phyloP scores from a whole-genome alignment of 2,797 vertebrate genomes.

The Fistularia tabacaria region DNA sequence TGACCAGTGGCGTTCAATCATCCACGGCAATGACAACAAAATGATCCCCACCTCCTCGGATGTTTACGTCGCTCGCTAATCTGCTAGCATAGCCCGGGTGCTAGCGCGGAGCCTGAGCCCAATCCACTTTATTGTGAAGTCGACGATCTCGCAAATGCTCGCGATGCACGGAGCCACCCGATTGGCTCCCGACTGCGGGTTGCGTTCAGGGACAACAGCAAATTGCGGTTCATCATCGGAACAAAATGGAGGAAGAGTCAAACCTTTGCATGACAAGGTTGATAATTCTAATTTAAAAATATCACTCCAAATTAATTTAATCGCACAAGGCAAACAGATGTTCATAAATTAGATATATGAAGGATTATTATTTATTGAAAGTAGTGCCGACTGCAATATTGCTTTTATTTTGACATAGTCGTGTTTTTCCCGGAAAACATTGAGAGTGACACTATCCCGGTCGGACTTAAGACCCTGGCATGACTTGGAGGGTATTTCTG shows the following conservation, averaged over 20 bases:
- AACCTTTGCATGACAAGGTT: no score
- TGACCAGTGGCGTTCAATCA: slow-evolving; percentile 62
- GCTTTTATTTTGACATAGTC: slow-evolving; percentile 62
- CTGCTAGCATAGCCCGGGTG: fast-evolving
- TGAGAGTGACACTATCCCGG: neutral
- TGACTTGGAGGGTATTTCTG: neutral
- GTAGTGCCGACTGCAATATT: neutral
- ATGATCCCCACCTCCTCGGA: slow-evolving; percentile 32
- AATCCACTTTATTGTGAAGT: slow-evolving; percentile 12
- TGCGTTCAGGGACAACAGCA: slow-evolving; percentile 26
- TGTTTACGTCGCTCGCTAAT: slow-evolving; percentile 1
- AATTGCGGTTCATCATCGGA: fast-evolving
- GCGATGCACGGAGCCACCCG: neutral
- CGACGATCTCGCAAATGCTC: neutral
- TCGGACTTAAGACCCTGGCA: slow-evolving; percentile 17
- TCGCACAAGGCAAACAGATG: no score
- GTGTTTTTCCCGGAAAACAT: slow-evolving; percentile 36
- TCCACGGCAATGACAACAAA: slow-evolving; percentile 60
- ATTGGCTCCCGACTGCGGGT: neutral
- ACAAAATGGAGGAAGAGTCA: no score
- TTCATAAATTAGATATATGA: neutral
- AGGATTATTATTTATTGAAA: no score
- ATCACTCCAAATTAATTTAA: no score
- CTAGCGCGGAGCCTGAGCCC: fast-evolving
- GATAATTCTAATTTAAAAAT: no score